Evolutionary conservation across 2,797 vertebrate species (phyloP).

Genomic region (Pangasius macronema): DNA sequence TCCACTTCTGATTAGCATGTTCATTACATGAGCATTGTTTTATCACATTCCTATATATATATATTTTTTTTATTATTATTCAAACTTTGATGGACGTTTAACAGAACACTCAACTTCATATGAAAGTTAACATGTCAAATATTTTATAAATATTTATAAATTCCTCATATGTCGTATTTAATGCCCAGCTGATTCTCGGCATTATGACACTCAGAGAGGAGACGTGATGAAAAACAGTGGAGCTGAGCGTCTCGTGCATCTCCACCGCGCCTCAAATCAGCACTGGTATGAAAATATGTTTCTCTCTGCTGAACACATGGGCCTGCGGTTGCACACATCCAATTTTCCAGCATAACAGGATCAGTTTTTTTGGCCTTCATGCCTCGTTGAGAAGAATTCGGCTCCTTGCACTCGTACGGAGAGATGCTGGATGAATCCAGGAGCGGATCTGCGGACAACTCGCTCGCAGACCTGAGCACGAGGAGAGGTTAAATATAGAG

Average conservation of each 20-base stretch:
- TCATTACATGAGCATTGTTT: neutral
- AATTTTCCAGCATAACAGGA: slow-evolving; percentile 46
- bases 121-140: neutral
- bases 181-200: neutral
- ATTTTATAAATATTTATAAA: neutral
- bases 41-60: too few relatives aligned
- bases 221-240: neutral
- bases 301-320: slow-evolving; percentile 16
- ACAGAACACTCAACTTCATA: neutral
- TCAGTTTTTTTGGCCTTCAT: slow-evolving; percentile 1
- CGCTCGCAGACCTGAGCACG: neutral
- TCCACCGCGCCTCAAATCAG: neutral
- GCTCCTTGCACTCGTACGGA: neutral
- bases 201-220: neutral
- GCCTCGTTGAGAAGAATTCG: neutral
- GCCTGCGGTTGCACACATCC: slow-evolving; percentile 20
- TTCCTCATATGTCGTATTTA: neutral
- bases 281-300: neutral
- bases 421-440: neutral
- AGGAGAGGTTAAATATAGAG: neutral
- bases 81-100: neutral
- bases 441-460: neutral
- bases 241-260: neutral
- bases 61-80: neutral
- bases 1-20: neutral